Percentiles rank a stretch among this genome's conserved stretches.
Evolutionary conservation across 2,888 invertebrate genomes (phyloP).

Genomic region (Cosmorhoe ocellata): DNA sequence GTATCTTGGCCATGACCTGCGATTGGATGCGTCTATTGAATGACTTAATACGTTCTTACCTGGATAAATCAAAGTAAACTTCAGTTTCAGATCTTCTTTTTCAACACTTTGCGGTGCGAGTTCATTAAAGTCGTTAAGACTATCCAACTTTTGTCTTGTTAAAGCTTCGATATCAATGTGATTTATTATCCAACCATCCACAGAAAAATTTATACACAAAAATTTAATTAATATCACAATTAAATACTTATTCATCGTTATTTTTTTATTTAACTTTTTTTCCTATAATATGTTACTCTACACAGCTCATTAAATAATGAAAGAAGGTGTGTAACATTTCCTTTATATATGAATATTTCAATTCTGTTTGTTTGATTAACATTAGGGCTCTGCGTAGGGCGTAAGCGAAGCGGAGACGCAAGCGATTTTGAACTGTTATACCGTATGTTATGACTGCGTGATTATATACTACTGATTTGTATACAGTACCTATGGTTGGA

Average conservation of each 20-base stretch:
- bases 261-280: background rate
- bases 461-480: too few relatives aligned
- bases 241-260: slow-evolving; percentile 1
- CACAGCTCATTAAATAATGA: slow-evolving; percentile 24
- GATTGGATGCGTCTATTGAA: too few relatives aligned
- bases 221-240: slow-evolving; percentile 12
- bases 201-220: slow-evolving; percentile 18
- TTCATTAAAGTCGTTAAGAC: background rate
- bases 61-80: slow-evolving; percentile 53
- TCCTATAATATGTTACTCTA: background rate
- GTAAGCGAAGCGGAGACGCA: slow-evolving; percentile 7
- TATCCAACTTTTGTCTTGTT: background rate
- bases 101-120: background rate
- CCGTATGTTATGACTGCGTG: too few relatives aligned
- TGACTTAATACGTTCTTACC: slow-evolving; percentile 38
- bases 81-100: slow-evolving; percentile 19
- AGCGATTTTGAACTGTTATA: slow-evolving; percentile 4
- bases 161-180: slow-evolving; percentile 25
- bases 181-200: slow-evolving; percentile 36
- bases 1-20: too few relatives aligned
- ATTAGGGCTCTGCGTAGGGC: slow-evolving; percentile 11
- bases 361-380: slow-evolving; percentile 34
- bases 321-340: slow-evolving; percentile 18
- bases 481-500: too few relatives aligned
- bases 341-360: slow-evolving; percentile 36